Evolutionary conservation across 2,797 vertebrate genomes (phyloP).

Genomic region (Chrysocyon brachyurus): DNA sequence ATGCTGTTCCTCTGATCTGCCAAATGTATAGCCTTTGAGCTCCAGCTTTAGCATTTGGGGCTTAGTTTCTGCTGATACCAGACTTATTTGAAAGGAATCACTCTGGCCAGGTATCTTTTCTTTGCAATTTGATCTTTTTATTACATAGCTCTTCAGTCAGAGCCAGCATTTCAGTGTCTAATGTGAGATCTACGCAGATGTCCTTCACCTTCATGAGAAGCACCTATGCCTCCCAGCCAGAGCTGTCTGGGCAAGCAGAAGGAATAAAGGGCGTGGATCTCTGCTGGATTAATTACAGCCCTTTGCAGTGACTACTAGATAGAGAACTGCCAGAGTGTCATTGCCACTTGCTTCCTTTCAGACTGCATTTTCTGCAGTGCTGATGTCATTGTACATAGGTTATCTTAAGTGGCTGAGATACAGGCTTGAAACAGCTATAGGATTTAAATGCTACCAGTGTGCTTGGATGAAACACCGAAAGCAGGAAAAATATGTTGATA

Average conservation of each 20-base stretch:
- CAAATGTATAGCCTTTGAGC: constrained; percentile 63
- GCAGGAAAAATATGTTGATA: not conserved
- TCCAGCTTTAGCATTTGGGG: constrained; percentile 20
- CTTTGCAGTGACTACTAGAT: not conserved
- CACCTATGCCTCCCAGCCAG: not conserved
- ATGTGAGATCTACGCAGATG: constrained; percentile 31
- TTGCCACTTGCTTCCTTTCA: not conserved
- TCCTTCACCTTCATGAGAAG: constrained; percentile 61
- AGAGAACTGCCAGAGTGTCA: not conserved
- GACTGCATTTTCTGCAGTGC: not conserved
- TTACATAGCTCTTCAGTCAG: not conserved
- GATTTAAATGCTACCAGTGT: not conserved
- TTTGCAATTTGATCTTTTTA: constrained; percentile 63
- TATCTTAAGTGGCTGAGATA: not conserved
- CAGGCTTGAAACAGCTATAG: not conserved
- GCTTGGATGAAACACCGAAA: not conserved
- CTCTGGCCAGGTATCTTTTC: constrained; percentile 47
- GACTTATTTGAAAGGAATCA: constrained; percentile 59
- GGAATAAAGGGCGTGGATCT: not conserved
- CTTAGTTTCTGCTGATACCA: constrained; percentile 64
- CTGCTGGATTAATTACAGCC: not conserved
- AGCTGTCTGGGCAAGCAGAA: not conserved
- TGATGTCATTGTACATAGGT: not conserved
- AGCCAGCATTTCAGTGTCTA: constrained; percentile 40
- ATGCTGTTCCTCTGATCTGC: constrained; percentile 69